Conservation (phyloP, 2,113 vertebrate species). For the Ellobius talpinus region DNA sequence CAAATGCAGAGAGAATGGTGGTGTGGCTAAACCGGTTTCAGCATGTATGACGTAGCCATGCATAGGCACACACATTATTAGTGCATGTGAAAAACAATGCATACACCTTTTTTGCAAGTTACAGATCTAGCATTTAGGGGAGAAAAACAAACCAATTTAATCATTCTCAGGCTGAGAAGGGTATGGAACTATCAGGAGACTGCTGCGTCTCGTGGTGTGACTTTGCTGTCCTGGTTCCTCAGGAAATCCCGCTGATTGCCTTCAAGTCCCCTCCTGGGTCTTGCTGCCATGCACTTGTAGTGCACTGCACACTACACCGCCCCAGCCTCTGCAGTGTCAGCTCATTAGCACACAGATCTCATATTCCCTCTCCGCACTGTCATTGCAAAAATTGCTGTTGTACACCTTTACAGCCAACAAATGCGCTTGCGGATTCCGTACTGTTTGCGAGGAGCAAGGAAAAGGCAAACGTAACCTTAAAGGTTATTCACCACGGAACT, state of each 20-base stretch:
- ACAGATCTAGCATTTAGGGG: conserved; percentile 19
- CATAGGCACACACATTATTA: neutral
- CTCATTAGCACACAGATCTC: conserved; percentile 99
- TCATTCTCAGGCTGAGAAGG: neutral
- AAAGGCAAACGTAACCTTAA: conserved; percentile 82
- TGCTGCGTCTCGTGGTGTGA: neutral
- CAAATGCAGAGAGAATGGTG: conserved; percentile 32
- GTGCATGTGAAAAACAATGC: conserved; percentile 13
- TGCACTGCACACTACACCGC: conserved; percentile 90
- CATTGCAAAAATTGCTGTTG: conserved; percentile 96
- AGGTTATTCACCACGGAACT: conserved; percentile 76
- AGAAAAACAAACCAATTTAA: conserved; percentile 3
- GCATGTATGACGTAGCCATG: neutral
- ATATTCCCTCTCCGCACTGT: conserved; percentile 96
- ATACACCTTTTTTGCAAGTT: conserved; percentile 19
- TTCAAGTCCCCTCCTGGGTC: conserved; percentile 73
- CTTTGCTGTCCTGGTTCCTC: conserved; percentile 79
- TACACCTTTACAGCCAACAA: conserved; percentile 92
- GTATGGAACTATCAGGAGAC: neutral
- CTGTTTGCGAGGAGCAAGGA: conserved; percentile 84
- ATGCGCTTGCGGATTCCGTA: conserved; percentile 87
- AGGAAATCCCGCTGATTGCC: conserved; percentile 49
- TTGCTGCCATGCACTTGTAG: conserved; percentile 88
- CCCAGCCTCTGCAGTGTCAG: conserved; percentile 96
- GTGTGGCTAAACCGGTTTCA: conserved; percentile 37